phyloP scores from a whole-genome alignment of 2,888 invertebrate genomes.

The Lacanobia oleracea region DNA sequence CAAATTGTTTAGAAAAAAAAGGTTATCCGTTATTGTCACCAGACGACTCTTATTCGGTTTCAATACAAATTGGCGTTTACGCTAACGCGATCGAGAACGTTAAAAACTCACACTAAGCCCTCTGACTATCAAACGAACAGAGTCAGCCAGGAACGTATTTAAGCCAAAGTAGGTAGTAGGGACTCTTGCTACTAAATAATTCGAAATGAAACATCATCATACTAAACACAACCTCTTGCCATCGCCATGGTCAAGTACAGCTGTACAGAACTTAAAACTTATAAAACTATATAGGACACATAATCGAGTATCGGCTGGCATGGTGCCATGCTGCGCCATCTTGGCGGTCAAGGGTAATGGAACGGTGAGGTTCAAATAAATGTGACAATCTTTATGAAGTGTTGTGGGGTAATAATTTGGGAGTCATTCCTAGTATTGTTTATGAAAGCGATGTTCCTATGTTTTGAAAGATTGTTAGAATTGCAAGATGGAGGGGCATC shows the following conservation, averaged over 20 bases:
- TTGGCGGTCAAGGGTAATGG: conserved; percentile 64
- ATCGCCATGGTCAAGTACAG: conserved; percentile 5
- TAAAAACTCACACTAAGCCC: too few relatives aligned
- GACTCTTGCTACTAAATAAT: neutral
- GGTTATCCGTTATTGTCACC: too few relatives aligned
- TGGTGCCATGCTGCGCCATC: conserved; percentile 51
- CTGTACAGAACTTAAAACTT: conserved; percentile 27
- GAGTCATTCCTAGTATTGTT: neutral
- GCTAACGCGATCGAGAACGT: too few relatives aligned
- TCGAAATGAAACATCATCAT: neutral
- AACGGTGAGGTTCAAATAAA: conserved; percentile 42
- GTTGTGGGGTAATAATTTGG: conserved; percentile 14
- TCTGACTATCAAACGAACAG: neutral
- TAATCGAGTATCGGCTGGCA: conserved; percentile 59
- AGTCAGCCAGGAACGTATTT: neutral
- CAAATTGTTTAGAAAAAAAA: too few relatives aligned
- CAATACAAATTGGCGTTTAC: too few relatives aligned
- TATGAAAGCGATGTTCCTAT: too few relatives aligned
- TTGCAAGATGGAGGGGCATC: neutral
- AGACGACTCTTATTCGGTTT: too few relatives aligned
- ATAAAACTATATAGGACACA: conserved; percentile 36
- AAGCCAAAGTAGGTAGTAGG: neutral
- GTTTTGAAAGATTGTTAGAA: neutral
- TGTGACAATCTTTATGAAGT: conserved; percentile 43
- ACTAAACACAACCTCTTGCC: neutral